Evolutionary conservation across 2,888 invertebrate species (phyloP).

Genomic region (Rhamphomyia laevipes): DNA sequence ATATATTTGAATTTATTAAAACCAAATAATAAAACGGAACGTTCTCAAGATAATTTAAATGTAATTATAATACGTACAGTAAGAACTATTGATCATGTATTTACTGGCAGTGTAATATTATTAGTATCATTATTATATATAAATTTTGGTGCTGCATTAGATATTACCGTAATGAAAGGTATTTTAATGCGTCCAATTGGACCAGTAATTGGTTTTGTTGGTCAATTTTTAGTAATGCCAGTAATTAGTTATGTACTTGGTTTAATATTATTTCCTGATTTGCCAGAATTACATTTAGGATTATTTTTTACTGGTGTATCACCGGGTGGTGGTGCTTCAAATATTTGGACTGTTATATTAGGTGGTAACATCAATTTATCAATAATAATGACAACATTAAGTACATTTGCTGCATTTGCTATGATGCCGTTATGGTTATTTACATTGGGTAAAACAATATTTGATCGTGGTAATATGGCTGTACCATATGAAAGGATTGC

Average conservation of each 20-base stretch:
- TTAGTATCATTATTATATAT: conserved; percentile 73
- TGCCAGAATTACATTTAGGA: conserved; percentile 63
- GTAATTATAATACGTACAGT: background rate
- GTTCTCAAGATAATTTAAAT: conserved; percentile 29
- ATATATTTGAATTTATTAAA: conserved; percentile 24
- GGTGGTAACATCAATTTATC: conserved; percentile 89
- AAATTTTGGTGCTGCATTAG: conserved; percentile 83
- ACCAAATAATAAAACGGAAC: conserved; percentile 17
- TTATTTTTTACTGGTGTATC: conserved; percentile 83
- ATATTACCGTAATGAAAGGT: conserved; percentile 53
- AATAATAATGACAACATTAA: conserved; percentile 87
- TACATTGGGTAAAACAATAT: conserved; percentile 68
- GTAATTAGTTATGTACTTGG: conserved; percentile 65
- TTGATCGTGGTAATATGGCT: conserved; percentile 53
- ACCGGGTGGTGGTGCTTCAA: conserved; percentile 92
- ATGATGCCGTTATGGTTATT: conserved; percentile 89
- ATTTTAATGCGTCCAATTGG: conserved; percentile 62
- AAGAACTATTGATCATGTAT: conserved; percentile 52
- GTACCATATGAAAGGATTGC: conserved; percentile 72
- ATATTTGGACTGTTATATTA: conserved; percentile 87
- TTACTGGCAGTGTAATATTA: conserved; percentile 60
- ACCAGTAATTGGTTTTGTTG: conserved; percentile 62
- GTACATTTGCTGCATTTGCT: conserved; percentile 80
- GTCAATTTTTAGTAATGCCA: conserved; percentile 80
- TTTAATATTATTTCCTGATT: conserved; percentile 54